Base-by-base conservation (phyloP, 1,140 invertebrate genomes). In the Leptinotarsa lineolata region DNA sequence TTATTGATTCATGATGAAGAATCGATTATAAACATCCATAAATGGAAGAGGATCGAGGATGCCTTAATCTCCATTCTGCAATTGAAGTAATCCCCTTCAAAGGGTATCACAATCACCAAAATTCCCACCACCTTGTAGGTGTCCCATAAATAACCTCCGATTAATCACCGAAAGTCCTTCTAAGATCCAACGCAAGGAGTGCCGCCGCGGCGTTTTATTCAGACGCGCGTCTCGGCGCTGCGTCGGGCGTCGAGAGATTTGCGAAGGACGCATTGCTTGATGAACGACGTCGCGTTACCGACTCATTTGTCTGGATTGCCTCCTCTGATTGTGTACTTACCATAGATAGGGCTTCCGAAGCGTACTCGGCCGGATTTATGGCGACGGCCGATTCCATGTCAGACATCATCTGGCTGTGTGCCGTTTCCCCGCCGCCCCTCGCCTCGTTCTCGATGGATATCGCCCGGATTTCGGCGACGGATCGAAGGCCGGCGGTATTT, bases 261-360 rank as follows among this genome's bases (percentile, higher is more conserved):
- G 48, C 48, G 48, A 70, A 48, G 68, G 64, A 70, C 58, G 44
- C 48, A 18, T 3, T 24, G 21, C 24, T 64, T 76, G 74, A 76
- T 72, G 71, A 76, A 76, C 72, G 70, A 66, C 39, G 20, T 67
- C 72, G 68, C 66, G 74, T 70, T 76, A 76, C 71, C 67, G 65
- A 69, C 66, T 76, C 74, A 76, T 76, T 76, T 76, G 74, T 76
- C 74, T 76, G 74, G 74, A 76, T 76, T 76, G 74, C 66, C 64
- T 30, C 68, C 64, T 76, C 54, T 70, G 74, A 76, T 76, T 76
- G 74, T 73, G 71, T 71, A 73, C 74, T 76, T 76, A 71, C 74
- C 74, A 73, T 76, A 73, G 74, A 76, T 70, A 73, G 59, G 71
- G 70, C 68, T 45, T 48, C 48, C 24, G 59, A 64, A 46, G 70